Evolutionary conservation across 37 sponge, comb jelly and placozoan genomes (phyloP).

Genomic region (Oscarella lobularis): DNA sequence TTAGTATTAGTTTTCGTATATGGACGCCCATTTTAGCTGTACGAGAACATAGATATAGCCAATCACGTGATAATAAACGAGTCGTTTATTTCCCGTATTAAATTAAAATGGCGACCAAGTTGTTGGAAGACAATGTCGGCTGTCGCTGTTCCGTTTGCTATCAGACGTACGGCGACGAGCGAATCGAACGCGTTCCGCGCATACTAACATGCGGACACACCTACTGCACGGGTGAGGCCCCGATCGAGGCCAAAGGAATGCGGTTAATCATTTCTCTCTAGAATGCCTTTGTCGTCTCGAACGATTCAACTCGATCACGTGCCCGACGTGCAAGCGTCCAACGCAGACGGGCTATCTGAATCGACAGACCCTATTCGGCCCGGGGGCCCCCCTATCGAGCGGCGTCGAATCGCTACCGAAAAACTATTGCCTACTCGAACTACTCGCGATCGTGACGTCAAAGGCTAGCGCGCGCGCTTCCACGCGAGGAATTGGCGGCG

Average conservation of each 20-base stretch:
- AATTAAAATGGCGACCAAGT: too few species aligned
- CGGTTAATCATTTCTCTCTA: slow-evolving; percentile 18
- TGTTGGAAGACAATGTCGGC: too few species aligned
- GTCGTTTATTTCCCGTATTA: too few species aligned
- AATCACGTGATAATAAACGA: too few species aligned
- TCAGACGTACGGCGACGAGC: slow-evolving; percentile 35
- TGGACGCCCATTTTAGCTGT: too few species aligned
- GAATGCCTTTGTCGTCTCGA: slow-evolving; percentile 14
- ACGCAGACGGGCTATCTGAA: slow-evolving; percentile 12
- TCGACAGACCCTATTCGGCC: background rate
- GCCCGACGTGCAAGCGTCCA: slow-evolving; percentile 36
- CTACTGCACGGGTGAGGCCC: slow-evolving; percentile 48
- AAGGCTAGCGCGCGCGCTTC: background rate
- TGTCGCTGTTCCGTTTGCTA: slow-evolving; percentile 41
- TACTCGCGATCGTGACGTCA: slow-evolving; percentile 1
- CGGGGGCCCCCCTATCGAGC: background rate
- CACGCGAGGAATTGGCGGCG: background rate
- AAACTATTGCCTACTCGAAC: slow-evolving; percentile 47
- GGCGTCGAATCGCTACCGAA: slow-evolving; percentile 30
- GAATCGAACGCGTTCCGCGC: slow-evolving; percentile 30
- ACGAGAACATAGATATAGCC: too few species aligned
- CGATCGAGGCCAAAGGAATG: background rate
- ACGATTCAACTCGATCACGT: slow-evolving; percentile 11
- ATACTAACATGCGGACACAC: slow-evolving; percentile 61
- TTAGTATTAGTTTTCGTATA: too few species aligned